These are phyloP conservation scores for Lasius fuliginosus DNA, from an alignment of 2,888 invertebrate genomes.

Conservation along the genomic window DNA sequence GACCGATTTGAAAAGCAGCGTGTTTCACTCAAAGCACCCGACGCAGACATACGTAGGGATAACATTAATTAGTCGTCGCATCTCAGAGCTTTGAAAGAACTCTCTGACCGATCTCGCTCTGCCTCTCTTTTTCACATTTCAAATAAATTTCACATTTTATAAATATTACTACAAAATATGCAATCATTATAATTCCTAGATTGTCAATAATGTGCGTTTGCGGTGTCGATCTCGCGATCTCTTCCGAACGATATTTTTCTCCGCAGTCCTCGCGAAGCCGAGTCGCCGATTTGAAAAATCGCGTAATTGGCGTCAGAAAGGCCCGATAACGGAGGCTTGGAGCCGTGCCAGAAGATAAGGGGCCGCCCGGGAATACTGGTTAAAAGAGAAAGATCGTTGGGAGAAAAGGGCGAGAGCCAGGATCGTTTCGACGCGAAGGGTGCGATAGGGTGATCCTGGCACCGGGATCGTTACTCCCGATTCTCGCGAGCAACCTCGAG, in stretches of 20 bases:
- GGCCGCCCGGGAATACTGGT: conserved; percentile 57
- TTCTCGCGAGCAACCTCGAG: conserved; percentile 60
- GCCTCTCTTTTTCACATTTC: background rate
- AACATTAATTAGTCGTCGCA: conserved; percentile 46
- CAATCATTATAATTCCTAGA: background rate
- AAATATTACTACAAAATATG: conserved; percentile 13
- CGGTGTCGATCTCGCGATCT: conserved; percentile 1
- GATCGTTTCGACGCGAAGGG: conserved; percentile 46
- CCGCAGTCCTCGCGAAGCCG: background rate
- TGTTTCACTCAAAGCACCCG: conserved; percentile 30
- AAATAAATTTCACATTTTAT: background rate
- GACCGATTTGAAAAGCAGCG: conserved; percentile 36
- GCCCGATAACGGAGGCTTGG: conserved; percentile 73
- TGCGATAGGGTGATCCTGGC: conserved; percentile 45
- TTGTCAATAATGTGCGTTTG: conserved; percentile 3
- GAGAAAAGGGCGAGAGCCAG: conserved; percentile 19
- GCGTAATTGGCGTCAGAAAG: conserved; percentile 76
- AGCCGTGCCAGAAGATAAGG: conserved; percentile 72
- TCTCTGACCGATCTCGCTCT: background rate
- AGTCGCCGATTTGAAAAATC: conserved; percentile 72
- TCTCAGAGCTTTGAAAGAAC: conserved; percentile 35
- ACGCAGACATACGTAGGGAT: conserved; percentile 22
- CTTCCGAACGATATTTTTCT: conserved; percentile 2
- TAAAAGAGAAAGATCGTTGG: conserved; percentile 51
- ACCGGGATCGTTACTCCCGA: conserved; percentile 68